A percentile compares a stretch with the other conserved stretches of the same genome.
These are phyloP conservation scores for Desoria tigrina DNA, from an alignment of 2,888 invertebrate species.

Conservation along the genomic window DNA sequence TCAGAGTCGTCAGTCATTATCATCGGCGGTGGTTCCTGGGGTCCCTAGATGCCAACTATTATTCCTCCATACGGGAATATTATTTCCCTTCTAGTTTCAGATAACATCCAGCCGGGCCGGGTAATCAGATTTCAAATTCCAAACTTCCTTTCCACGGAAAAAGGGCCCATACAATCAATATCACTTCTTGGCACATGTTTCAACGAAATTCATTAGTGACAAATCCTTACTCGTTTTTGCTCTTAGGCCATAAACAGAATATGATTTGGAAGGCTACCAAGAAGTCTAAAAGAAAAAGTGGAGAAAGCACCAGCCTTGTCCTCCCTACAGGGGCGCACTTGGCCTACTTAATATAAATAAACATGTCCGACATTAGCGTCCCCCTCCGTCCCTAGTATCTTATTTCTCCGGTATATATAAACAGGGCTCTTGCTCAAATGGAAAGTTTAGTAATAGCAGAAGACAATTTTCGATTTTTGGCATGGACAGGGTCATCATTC, in stretches of 20 bases:
- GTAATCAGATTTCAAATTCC: too few relatives aligned
- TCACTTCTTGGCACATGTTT: slow-evolving; percentile 4
- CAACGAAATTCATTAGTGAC: slow-evolving; percentile 10
- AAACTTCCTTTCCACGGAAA: too few relatives aligned
- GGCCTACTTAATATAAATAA: slow-evolving; percentile 19
- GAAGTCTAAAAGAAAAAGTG: slow-evolving; percentile 11
- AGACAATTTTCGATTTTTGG: slow-evolving; percentile 18
- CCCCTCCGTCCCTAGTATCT: neutral
- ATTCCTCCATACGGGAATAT: too few relatives aligned
- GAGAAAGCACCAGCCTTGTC: neutral
- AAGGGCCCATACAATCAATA: neutral
- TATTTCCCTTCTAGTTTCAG: too few relatives aligned
- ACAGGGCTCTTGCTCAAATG: too few relatives aligned
- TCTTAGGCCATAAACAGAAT: slow-evolving; percentile 23
- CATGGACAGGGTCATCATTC: slow-evolving; percentile 18
- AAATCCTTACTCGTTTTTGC: slow-evolving; percentile 11
- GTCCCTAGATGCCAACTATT: too few relatives aligned
- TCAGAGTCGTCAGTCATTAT: too few relatives aligned
- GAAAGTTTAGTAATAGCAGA: slow-evolving; percentile 4
- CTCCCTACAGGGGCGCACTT: slow-evolving; percentile 3
- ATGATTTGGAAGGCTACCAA: slow-evolving; percentile 20
- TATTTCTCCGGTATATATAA: too few relatives aligned
- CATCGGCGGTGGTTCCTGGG: too few relatives aligned
- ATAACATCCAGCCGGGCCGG: too few relatives aligned
- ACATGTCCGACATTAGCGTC: slow-evolving; percentile 3